Evolutionary conservation across 2,797 vertebrate species (phyloP).

Genomic region (Acanthiza pusilla): DNA sequence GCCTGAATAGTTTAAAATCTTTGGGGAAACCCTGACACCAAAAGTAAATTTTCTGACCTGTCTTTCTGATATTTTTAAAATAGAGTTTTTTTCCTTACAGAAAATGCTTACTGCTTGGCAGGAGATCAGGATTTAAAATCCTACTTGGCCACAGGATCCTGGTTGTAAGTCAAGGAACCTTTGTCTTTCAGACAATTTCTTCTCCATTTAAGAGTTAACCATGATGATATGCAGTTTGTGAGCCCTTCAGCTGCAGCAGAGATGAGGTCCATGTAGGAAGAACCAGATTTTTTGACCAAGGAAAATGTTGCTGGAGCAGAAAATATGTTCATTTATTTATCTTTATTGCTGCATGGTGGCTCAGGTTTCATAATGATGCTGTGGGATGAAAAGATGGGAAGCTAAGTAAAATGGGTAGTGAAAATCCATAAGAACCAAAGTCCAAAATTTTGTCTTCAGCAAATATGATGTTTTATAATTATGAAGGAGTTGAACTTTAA

Average conservation of each 20-base stretch:
- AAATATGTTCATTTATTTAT: not conserved
- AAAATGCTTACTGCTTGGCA: not conserved
- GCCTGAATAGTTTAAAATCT: not conserved
- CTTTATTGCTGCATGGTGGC: not conserved
- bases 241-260: not conserved
- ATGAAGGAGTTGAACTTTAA: not conserved
- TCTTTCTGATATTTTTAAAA: not conserved
- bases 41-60: not conserved
- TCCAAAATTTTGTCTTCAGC: not conserved
- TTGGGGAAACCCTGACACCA: not conserved
- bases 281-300: not conserved
- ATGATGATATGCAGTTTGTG: not conserved
- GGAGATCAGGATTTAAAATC: not conserved
- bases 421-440: not conserved
- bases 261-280: not conserved
- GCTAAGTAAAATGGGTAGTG: not conserved
- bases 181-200: not conserved
- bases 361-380: not conserved
- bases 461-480: not conserved
- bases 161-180: not conserved
- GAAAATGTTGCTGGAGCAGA: not conserved
- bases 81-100: fast-evolving
- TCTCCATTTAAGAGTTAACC: not conserved
- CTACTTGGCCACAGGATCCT: not conserved
- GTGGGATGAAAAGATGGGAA: not conserved